These are phyloP conservation scores for Phaethornis superciliosus DNA, from an alignment of 2,113 vertebrate genomes.

Conservation along the genomic window DNA sequence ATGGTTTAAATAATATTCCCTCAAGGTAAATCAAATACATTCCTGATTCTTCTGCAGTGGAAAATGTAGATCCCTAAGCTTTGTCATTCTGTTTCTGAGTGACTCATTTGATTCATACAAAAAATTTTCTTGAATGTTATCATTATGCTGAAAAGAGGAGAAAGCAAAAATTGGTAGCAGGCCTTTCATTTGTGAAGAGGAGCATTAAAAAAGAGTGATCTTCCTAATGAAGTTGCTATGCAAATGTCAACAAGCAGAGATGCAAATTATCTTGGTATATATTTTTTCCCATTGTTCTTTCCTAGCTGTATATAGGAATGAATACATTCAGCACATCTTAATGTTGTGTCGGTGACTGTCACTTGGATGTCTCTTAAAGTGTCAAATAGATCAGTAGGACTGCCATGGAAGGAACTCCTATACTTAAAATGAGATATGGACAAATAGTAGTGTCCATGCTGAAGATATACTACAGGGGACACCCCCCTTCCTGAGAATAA, in stretches of 20 bases:
- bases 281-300: constrained; percentile 6
- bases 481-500: not conserved
- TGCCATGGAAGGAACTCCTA: not conserved
- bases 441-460: not conserved
- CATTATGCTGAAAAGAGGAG: not conserved
- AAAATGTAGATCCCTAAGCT: not conserved
- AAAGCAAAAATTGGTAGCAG: not conserved
- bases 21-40: not conserved
- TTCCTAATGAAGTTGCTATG: not conserved
- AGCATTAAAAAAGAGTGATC: not conserved
- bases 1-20: not conserved
- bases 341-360: not conserved
- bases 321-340: not conserved
- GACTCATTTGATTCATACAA: not conserved
- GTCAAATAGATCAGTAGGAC: not conserved
- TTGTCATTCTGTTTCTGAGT: not conserved
- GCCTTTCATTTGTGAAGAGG: not conserved
- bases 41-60: not conserved
- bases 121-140: not conserved
- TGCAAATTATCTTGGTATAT: not conserved
- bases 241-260: constrained; percentile 14
- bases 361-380: not conserved
- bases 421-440: not conserved
- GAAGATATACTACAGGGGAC: not conserved
- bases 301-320: not conserved